Conservation (phyloP, 2,797 vertebrate genomes). For the Anas capensis region DNA sequence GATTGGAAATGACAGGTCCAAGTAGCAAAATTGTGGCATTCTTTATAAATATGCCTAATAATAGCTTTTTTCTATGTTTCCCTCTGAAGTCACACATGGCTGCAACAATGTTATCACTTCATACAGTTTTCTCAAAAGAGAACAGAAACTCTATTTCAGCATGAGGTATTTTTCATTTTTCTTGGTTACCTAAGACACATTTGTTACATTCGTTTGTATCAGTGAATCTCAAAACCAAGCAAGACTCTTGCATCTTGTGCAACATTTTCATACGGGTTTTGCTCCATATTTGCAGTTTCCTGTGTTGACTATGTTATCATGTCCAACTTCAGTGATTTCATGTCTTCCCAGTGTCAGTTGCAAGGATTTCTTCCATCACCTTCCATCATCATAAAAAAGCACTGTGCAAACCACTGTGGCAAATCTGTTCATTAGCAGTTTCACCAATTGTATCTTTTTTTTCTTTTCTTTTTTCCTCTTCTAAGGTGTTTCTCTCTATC, state of each 20-base stretch:
- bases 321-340: not conserved
- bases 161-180: not conserved
- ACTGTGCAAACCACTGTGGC: not conserved
- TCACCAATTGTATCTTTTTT: not conserved
- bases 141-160: not conserved
- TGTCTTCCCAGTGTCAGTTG: not conserved
- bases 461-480: not conserved
- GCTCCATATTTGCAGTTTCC: not conserved
- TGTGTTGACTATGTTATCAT: not conserved
- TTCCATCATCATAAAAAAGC: not conserved
- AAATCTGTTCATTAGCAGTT: conserved; percentile 32
- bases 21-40: not conserved
- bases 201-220: not conserved
- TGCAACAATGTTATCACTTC: not conserved
- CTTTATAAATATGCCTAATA: not conserved
- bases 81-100: not conserved
- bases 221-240: not conserved
- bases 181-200: not conserved
- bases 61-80: not conserved
- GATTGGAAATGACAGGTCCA: not conserved
- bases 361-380: not conserved
- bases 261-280: not conserved
- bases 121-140: not conserved
- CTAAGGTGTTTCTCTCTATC: conserved; percentile 15
- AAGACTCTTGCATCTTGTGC: not conserved